phyloP scores from a whole-genome alignment of 2,797 vertebrate species.

The Chrysolophus pictus region DNA sequence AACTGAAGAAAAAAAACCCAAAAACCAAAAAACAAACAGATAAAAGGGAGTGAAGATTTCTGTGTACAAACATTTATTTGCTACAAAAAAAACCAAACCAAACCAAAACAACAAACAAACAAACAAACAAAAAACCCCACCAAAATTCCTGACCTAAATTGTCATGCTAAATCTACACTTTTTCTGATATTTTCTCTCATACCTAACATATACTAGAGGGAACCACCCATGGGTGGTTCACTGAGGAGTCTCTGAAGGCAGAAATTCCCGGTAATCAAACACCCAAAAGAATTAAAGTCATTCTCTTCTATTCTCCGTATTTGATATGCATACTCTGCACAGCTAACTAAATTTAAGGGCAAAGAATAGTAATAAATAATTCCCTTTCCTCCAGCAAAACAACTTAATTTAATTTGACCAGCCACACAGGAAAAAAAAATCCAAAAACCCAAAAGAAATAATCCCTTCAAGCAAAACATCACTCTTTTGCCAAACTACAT shows the following conservation, averaged over 20 bases:
- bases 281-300: conserved; percentile 18
- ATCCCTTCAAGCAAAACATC: conserved; percentile 63
- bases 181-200: conserved; percentile 8
- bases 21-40: neutral
- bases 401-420: conserved; percentile 64
- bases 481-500: conserved; percentile 36
- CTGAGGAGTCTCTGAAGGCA: neutral
- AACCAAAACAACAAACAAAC: too few species aligned
- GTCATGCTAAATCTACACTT: neutral
- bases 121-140: too few species aligned
- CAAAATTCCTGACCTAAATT: neutral
- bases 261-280: conserved; percentile 28
- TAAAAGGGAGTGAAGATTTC: neutral
- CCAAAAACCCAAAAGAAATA: conserved; percentile 10
- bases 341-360: conserved; percentile 39
- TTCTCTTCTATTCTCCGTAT: conserved; percentile 15
- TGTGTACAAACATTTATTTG: neutral
- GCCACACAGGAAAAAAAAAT: neutral
- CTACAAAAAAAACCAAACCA: neutral
- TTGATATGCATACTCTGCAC: conserved; percentile 44
- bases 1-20: neutral
- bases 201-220: neutral
- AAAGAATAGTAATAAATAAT: conserved; percentile 46
- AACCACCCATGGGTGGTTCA: neutral
- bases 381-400: conserved; percentile 53